Percentiles rank a stretch among this genome's conserved stretches.
These are phyloP conservation scores for Caenorhabditis tropicalis DNA, from an alignment of 1,140 invertebrate genomes.

Conservation along the genomic window DNA sequence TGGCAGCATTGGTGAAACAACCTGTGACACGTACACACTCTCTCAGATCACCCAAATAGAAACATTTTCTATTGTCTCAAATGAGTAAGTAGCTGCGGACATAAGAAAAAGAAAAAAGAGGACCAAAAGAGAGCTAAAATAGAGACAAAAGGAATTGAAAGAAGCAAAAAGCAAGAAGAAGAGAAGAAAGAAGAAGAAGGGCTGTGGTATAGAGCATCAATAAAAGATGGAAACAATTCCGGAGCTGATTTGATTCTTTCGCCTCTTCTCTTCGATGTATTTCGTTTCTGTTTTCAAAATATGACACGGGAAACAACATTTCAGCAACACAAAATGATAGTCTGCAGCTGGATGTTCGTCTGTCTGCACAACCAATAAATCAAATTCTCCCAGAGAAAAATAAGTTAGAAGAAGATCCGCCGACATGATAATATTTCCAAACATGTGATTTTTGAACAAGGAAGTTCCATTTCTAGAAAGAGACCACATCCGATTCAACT, in stretches of 20 bases:
- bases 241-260: constrained; percentile 31
- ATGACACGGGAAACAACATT: constrained; percentile 35
- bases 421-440: neutral
- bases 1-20: neutral
- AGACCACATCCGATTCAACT: too few relatives aligned
- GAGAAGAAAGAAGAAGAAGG: neutral
- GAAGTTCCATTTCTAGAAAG: too few relatives aligned
- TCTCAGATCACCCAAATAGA: constrained; percentile 2
- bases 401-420: neutral
- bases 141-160: neutral
- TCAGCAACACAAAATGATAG: neutral
- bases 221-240: constrained; percentile 29
- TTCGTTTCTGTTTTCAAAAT: constrained; percentile 35
- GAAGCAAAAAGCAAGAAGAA: constrained; percentile 18
- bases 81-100: neutral
- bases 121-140: neutral
- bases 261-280: constrained; percentile 28
- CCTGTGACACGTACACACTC: neutral
- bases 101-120: neutral
- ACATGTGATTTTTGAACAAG: neutral
- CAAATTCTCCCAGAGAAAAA: neutral
- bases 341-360: neutral
- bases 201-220: constrained; percentile 13
- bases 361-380: constrained; percentile 18
- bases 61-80: constrained; percentile 12